These are phyloP conservation scores for Huso huso DNA, from an alignment of 2,797 vertebrate species.

Conservation along the genomic window DNA sequence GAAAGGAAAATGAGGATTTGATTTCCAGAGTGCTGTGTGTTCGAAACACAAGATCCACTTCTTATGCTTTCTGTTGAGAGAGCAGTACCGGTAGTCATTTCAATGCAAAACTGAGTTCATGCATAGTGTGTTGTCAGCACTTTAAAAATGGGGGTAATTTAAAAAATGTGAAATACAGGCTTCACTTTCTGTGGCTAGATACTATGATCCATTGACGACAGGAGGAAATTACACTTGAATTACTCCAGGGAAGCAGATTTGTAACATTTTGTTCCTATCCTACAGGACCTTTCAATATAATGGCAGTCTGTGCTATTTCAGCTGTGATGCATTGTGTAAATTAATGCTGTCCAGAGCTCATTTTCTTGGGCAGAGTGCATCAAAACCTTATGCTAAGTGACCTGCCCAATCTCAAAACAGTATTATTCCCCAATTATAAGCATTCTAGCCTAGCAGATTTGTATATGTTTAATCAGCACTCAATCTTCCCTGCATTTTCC, in stretches of 20 bases:
- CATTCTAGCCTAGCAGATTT: constrained; percentile 12
- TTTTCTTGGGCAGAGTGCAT: constrained; percentile 25
- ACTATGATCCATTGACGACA: not conserved
- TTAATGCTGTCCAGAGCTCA: constrained; percentile 24
- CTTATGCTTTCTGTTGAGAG: not conserved
- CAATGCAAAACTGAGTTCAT: not conserved
- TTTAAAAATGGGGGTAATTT: constrained; percentile 8
- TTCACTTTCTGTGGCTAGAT: not conserved
- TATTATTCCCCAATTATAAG: constrained; percentile 30
- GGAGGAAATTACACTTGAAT: constrained; percentile 3
- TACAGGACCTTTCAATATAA: constrained; percentile 3
- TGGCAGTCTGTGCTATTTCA: constrained; percentile 11
- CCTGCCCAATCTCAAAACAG: constrained; percentile 21
- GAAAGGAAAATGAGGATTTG: not conserved
- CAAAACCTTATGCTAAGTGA: constrained; percentile 26
- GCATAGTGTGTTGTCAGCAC: not conserved
- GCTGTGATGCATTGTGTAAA: constrained; percentile 12
- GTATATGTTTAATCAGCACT: constrained; percentile 18
- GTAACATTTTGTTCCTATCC: not conserved
- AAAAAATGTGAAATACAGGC: not conserved
- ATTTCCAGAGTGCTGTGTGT: not conserved
- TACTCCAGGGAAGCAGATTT: constrained; percentile 11
- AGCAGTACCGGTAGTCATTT: not conserved
- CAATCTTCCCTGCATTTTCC: constrained; percentile 6
- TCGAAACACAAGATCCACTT: not conserved